phyloP scores from a whole-genome alignment of 2,797 vertebrate species.

The Chanos chanos region DNA sequence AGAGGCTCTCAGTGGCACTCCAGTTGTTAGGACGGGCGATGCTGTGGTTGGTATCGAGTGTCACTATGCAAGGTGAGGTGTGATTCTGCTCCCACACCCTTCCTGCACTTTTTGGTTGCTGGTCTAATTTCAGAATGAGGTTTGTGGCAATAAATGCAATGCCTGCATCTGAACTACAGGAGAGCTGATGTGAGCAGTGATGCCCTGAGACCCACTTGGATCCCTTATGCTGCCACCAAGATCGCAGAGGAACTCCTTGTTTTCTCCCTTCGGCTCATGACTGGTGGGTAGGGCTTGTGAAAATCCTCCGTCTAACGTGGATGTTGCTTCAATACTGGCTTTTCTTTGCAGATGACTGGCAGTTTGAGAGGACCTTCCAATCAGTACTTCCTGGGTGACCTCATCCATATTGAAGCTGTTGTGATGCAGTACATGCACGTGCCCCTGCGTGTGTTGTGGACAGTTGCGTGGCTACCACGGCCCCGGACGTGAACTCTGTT shows the following conservation, averaged over 20 bases:
- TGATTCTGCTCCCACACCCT: background rate
- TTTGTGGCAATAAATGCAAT: background rate
- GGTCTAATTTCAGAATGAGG: background rate
- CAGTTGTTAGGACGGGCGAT: slow-evolving; percentile 53
- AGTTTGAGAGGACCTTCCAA: too few relatives aligned
- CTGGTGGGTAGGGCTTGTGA: too few relatives aligned
- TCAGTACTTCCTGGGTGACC: too few relatives aligned
- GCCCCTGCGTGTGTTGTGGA: too few relatives aligned
- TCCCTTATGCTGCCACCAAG: slow-evolving; percentile 57
- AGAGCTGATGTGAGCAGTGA: slow-evolving; percentile 68
- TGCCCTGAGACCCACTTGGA: slow-evolving; percentile 55
- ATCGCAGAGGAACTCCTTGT: slow-evolving; percentile 60
- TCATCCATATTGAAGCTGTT: too few relatives aligned
- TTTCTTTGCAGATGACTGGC: slow-evolving; percentile 58
- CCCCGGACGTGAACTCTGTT: background rate
- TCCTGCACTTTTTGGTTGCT: background rate
- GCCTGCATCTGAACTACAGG: slow-evolving; percentile 41
- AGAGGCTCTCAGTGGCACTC: background rate
- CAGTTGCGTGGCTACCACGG: too few relatives aligned
- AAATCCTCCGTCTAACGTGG: too few relatives aligned
- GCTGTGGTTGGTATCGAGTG: slow-evolving; percentile 60
- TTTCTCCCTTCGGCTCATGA: slow-evolving; percentile 66
- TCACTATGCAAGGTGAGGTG: slow-evolving; percentile 65
- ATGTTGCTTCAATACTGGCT: background rate
- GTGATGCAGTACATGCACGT: too few relatives aligned